Conservation (phyloP, 2,888 invertebrate species). For the Andrena hattorfiana region DNA sequence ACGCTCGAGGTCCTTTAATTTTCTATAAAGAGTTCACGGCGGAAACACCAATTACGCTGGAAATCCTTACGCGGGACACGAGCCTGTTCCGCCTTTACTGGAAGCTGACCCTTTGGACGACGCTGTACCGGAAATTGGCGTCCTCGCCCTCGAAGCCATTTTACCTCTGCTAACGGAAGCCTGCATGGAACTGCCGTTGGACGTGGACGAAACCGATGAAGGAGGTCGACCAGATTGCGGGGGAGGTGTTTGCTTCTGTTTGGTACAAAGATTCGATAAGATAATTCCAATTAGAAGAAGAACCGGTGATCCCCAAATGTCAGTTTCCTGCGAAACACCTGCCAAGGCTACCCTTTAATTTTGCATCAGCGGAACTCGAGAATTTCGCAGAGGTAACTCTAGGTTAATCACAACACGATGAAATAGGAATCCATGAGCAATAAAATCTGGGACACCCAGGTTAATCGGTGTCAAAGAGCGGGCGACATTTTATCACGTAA, state of each 20-base stretch:
- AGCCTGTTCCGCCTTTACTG: constrained; percentile 19
- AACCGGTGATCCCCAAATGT: neutral
- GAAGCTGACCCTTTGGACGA: constrained; percentile 38
- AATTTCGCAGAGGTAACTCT: constrained; percentile 29
- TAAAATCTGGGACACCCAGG: constrained; percentile 12
- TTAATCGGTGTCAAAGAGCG: constrained; percentile 38
- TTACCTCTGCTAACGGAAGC: constrained; percentile 67
- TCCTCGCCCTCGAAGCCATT: constrained; percentile 74
- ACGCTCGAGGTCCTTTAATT: neutral
- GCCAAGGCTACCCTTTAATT: constrained; percentile 31
- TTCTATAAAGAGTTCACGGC: neutral
- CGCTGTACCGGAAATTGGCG: constrained; percentile 41
- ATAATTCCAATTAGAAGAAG: neutral
- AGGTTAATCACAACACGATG: constrained; percentile 11
- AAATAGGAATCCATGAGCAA: constrained; percentile 51
- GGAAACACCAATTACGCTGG: constrained; percentile 6
- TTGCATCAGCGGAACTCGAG: constrained; percentile 5
- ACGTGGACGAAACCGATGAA: constrained; percentile 74
- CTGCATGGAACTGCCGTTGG: constrained; percentile 71
- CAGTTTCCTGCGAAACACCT: constrained; percentile 22
- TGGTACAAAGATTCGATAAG: neutral
- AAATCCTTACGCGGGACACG: constrained; percentile 30
- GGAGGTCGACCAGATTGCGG: constrained; percentile 66
- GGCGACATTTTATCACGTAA: constrained; percentile 56
- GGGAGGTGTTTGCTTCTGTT: constrained; percentile 65